Percentiles rank a stretch among this genome's conserved stretches.
Conservation (phyloP, 2,797 vertebrate genomes). For the Lacerta bilineata region DNA sequence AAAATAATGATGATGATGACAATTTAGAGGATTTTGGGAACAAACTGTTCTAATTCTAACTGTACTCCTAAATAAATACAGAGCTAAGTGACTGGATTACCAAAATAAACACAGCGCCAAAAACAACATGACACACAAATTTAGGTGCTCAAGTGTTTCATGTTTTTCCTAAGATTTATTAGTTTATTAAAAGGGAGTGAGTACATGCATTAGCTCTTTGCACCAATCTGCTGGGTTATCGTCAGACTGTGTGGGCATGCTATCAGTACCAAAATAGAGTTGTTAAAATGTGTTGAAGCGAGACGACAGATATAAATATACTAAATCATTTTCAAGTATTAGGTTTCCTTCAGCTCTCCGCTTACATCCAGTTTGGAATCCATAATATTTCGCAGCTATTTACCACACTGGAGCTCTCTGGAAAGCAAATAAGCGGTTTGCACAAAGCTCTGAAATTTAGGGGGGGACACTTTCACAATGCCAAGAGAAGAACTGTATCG, state of each 20-base stretch:
- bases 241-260: not conserved
- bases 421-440: slow-evolving; percentile 49
- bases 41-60: slow-evolving; percentile 11
- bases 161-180: slow-evolving; percentile 39
- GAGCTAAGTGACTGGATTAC: slow-evolving; percentile 1
- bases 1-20: not conserved
- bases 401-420: slow-evolving; percentile 36
- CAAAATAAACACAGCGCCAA: slow-evolving; percentile 29
- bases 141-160: not conserved
- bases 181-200: slow-evolving; percentile 57
- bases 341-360: slow-evolving; percentile 49
- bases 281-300: slow-evolving; percentile 24
- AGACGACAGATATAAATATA: slow-evolving; percentile 39
- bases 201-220: slow-evolving; percentile 29
- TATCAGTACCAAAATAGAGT: slow-evolving; percentile 45
- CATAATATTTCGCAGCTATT: slow-evolving; percentile 53
- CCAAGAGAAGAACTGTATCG: too few relatives aligned
- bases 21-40: slow-evolving; percentile 7
- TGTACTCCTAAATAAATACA: not conserved
- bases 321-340: slow-evolving; percentile 48
- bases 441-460: slow-evolving; percentile 29
- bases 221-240: slow-evolving; percentile 40
- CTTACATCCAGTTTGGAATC: slow-evolving; percentile 50
- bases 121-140: slow-evolving; percentile 20
- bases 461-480: too few relatives aligned